Conservation (phyloP, 1,140 invertebrate genomes). For the Pseudomyrmex cubaensis region DNA sequence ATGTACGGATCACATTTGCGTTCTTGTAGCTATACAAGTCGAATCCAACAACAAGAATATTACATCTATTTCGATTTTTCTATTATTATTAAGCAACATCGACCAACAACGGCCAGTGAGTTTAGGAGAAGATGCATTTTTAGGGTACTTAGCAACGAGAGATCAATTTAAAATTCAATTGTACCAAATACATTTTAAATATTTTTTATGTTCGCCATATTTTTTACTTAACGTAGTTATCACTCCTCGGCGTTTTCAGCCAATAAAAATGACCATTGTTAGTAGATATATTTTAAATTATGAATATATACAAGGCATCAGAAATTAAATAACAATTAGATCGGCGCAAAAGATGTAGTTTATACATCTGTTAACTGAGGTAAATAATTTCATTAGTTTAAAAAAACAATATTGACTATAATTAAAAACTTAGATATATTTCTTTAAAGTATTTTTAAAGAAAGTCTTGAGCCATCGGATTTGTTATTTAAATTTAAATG, state of each 20-base stretch:
- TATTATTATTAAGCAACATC: conserved; percentile 27
- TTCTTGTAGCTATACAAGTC: background rate
- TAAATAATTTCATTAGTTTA: conserved; percentile 6
- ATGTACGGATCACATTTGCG: background rate
- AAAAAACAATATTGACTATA: background rate
- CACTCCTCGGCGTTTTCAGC: conserved; percentile 12
- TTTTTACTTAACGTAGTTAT: conserved; percentile 36
- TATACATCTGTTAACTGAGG: background rate
- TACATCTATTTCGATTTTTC: background rate
- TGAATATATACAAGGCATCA: conserved; percentile 26
- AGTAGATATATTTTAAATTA: conserved; percentile 21
- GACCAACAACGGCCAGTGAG: conserved; percentile 51
- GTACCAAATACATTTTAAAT: conserved; percentile 30
- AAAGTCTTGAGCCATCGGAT: background rate
- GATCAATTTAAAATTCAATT: conserved; percentile 16
- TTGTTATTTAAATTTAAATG: no score
- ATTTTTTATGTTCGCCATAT: conserved; percentile 54
- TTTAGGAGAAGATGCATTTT: conserved; percentile 33
- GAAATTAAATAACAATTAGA: conserved; percentile 18
- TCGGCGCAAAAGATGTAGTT: conserved; percentile 9
- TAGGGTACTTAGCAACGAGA: conserved; percentile 32
- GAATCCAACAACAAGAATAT: background rate
- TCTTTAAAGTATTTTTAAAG: background rate
- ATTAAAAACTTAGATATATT: conserved; percentile 5
- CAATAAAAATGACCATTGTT: background rate